Base-by-base conservation (phyloP, 2,113 vertebrate genomes). In the Tinamus guttatus region DNA sequence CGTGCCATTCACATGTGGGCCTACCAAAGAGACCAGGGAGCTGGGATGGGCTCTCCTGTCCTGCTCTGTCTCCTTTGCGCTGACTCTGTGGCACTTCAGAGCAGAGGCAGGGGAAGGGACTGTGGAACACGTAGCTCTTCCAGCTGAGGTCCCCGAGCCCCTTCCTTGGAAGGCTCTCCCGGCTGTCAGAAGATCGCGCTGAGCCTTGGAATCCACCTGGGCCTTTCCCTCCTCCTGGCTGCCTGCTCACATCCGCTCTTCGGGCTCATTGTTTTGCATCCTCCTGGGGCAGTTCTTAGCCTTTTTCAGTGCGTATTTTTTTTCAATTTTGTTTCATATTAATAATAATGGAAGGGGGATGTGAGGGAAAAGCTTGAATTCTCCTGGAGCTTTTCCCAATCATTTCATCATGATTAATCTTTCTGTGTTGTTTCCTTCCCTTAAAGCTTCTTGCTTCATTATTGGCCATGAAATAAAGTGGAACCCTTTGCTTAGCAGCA, bases 401-500 rank as follows among this genome's bases (percentile, higher is more conserved):
- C 2, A 2, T 45, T 95, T 96, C 89, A 92, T 94, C 84, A 85
- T 92, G 74, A 68, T 95, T 92, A 86, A 94, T 93, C 73, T 91
- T 70, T 65, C 77, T 69, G 2, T 52, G 81, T 81, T 95, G 80
- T 79, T 96, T 87, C 73, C 69, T 68, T 86, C 32, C 76, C 63
- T 94, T 81, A 89, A 95, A 96, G 74, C 73, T 86, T 87, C 87
- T 89, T 45, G 56, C 59, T 86, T 96, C 81, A 69, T 94, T 87
- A 92, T 94, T 95, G 68, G 68, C 64, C 58, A 30, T 0, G 14
- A 62, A 90, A 92, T 85, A 80, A 87, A 81, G 43, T 84, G 83
- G 84, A 96, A 83, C 79, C 78, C 88, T 94, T 96, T 82, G 91
- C 95, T 94, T 75, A 52, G 89, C 62, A 91, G 65, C 87, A 83